A percentile compares a stretch with the other conserved stretches of the same genome.
Evolutionary conservation across 2,113 vertebrate species (phyloP).

Genomic region (Microcebus tavaratra): DNA sequence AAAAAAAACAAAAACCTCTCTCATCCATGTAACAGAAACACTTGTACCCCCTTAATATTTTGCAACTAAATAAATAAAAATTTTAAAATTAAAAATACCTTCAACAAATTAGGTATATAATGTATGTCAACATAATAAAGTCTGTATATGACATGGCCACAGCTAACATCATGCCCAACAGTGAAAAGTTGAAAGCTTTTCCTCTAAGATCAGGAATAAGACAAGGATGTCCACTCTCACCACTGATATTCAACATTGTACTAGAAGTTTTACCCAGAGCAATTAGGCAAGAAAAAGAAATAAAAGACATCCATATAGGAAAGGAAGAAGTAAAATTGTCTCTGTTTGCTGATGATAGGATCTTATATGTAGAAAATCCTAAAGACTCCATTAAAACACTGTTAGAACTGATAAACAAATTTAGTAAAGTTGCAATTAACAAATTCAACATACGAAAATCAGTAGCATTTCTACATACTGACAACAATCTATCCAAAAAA

Average conservation of each 20-base stretch:
- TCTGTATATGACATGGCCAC: background rate
- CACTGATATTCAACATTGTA: background rate
- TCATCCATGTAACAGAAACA: too few species aligned
- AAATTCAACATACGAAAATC: background rate
- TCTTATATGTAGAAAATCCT: background rate
- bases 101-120: background rate
- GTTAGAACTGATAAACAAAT: background rate
- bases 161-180: background rate
- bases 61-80: too few species aligned
- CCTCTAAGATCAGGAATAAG: background rate
- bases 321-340: background rate
- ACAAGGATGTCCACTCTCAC: background rate
- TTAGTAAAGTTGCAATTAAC: background rate
- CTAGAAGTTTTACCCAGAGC: background rate
- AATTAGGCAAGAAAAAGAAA: background rate
- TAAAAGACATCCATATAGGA: background rate
- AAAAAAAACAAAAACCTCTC: background rate
- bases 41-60: too few species aligned
- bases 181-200: background rate
- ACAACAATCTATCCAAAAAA: background rate
- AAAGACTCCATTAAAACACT: background rate
- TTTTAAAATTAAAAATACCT: background rate
- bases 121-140: background rate
- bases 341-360: background rate
- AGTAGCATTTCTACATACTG: background rate